A percentile compares a stretch with the other conserved stretches of the same genome.
Conservation (phyloP, 2,888 invertebrate genomes). For the Drosophila crucigera region DNA sequence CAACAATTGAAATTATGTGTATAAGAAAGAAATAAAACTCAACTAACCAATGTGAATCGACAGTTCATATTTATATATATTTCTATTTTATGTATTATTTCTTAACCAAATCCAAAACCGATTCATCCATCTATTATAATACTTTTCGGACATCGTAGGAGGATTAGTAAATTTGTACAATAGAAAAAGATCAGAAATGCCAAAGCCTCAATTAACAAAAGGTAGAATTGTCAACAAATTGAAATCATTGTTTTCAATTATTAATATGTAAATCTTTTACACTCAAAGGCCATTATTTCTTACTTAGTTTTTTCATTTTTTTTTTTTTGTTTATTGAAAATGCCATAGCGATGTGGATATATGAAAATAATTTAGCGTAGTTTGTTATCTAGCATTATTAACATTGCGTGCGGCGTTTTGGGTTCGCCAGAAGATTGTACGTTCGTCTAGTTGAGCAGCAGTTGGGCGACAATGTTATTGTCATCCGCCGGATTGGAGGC, state of each 20-base stretch:
- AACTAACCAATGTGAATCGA: conserved; percentile 28
- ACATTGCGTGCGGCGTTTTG: conserved; percentile 40
- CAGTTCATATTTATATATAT: neutral
- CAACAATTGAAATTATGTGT: conserved; percentile 40
- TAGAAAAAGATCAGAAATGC: neutral
- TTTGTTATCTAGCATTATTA: conserved; percentile 50
- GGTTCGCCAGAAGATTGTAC: conserved; percentile 6
- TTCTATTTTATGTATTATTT: neutral
- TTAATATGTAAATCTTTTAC: neutral
- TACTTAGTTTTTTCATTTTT: conserved; percentile 2
- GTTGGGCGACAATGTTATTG: conserved; percentile 82
- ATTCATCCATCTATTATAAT: neutral
- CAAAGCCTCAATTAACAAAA: neutral
- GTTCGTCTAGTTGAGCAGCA: conserved; percentile 73
- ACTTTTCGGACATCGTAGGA: neutral
- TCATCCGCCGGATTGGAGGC: conserved; percentile 83
- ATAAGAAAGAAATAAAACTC: conserved; percentile 44
- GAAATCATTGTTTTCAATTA: neutral
- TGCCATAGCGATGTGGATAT: conserved; percentile 42
- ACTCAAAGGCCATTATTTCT: neutral
- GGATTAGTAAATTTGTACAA: neutral
- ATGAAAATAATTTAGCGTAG: conserved; percentile 69
- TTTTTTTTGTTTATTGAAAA: conserved; percentile 48
- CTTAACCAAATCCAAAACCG: neutral
- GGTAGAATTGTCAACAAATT: neutral